Percentiles rank a stretch among this genome's conserved stretches.
Evolutionary conservation across 2,888 invertebrate genomes (phyloP).

Genomic region (Synergus gifuensis): DNA sequence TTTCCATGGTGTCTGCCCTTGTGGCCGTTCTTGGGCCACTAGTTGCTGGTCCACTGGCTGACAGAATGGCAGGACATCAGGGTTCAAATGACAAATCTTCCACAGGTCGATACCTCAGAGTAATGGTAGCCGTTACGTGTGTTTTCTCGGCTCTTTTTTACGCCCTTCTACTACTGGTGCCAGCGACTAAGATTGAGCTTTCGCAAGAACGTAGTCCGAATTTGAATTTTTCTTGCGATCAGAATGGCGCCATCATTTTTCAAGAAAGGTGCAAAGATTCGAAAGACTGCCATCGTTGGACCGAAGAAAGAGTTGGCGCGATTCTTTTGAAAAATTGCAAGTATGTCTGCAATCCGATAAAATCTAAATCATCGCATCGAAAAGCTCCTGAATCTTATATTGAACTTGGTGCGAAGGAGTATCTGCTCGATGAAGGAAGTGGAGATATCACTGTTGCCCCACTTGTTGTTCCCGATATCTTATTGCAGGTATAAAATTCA

Average conservation of each 20-base stretch:
- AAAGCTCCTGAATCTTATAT: slow-evolving; percentile 1
- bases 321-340: slow-evolving; percentile 85
- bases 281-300: slow-evolving; percentile 85
- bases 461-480: slow-evolving; percentile 55
- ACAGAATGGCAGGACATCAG: slow-evolving; percentile 80
- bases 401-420: slow-evolving; percentile 32
- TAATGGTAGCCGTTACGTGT: slow-evolving; percentile 84
- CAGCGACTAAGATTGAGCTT: slow-evolving; percentile 82
- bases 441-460: slow-evolving; percentile 68
- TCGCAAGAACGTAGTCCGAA: slow-evolving; percentile 80
- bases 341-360: slow-evolving; percentile 81
- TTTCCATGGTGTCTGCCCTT: slow-evolving; percentile 87
- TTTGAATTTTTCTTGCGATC: slow-evolving; percentile 86
- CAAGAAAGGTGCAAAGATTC: slow-evolving; percentile 86
- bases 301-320: slow-evolving; percentile 80
- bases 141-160: slow-evolving; percentile 85
- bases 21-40: slow-evolving; percentile 89
- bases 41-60: slow-evolving; percentile 88
- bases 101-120: slow-evolving; percentile 83
- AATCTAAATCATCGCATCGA: slow-evolving; percentile 47
- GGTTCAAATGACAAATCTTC: slow-evolving; percentile 78
- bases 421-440: slow-evolving; percentile 67
- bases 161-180: slow-evolving; percentile 83
- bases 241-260: slow-evolving; percentile 84
- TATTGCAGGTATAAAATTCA: slow-evolving; percentile 19